Conservation (phyloP, 2,113 vertebrate genomes). For the Brachyhypopomus occidentalis region DNA sequence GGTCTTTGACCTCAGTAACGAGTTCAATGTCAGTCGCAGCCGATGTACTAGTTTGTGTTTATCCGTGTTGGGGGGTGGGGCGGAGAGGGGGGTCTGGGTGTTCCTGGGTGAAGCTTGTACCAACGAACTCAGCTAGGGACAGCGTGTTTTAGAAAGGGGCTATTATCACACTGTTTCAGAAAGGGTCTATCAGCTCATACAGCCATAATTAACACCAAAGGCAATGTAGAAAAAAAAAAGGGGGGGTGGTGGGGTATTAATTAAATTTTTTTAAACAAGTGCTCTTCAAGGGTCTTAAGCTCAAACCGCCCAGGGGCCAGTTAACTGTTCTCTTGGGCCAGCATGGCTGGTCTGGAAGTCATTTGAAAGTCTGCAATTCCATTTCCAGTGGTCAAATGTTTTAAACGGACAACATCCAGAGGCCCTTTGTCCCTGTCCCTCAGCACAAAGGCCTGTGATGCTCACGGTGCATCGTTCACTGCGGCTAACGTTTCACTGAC, state of each 20-base stretch:
- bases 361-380: constrained; percentile 7
- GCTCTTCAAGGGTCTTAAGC: neutral
- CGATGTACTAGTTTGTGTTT: neutral
- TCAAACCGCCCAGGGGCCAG: constrained; percentile 2
- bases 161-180: neutral
- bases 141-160: neutral
- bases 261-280: neutral
- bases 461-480: neutral
- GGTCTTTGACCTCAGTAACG: neutral
- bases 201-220: neutral
- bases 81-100: neutral
- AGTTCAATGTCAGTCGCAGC: neutral
- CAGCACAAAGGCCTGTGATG: neutral
- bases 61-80: neutral
- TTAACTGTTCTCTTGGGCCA: neutral
- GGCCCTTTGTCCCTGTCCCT: neutral
- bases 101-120: neutral
- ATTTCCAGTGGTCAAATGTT: neutral
- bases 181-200: neutral
- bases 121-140: neutral
- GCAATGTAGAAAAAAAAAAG: neutral
- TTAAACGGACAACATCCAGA: neutral
- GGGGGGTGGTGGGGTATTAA: neutral
- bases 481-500: no score
- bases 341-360: neutral